These are phyloP conservation scores for Saturnia japonica DNA, from an alignment of 2,888 invertebrate species.

Conservation along the genomic window DNA sequence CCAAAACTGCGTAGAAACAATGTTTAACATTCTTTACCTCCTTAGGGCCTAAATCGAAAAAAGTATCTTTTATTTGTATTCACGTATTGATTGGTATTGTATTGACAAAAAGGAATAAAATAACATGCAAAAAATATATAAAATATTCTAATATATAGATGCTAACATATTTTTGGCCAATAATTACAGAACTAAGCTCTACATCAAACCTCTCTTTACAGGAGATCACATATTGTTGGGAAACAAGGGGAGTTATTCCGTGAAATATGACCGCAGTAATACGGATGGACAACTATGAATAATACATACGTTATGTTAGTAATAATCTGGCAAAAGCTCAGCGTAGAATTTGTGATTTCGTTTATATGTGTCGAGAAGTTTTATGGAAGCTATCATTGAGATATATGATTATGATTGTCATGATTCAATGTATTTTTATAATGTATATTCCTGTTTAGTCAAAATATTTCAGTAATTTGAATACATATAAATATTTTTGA, in stretches of 20 bases:
- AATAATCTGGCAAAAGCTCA: constrained; percentile 64
- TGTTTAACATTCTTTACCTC: too few relatives aligned
- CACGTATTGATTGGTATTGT: too few relatives aligned
- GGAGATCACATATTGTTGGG: constrained; percentile 40
- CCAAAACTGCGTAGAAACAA: too few relatives aligned
- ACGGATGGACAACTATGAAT: constrained; percentile 70
- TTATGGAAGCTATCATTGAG: constrained; percentile 16
- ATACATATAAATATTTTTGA: too few relatives aligned
- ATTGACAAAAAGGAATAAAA: too few relatives aligned
- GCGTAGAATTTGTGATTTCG: constrained; percentile 51
- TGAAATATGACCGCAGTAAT: constrained; percentile 65
- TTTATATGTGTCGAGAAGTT: constrained; percentile 32
- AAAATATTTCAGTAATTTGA: not conserved
- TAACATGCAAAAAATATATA: too few relatives aligned
- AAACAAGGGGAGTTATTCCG: constrained; percentile 53
- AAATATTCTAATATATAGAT: not conserved
- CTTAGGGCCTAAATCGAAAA: too few relatives aligned
- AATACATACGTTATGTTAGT: constrained; percentile 64
- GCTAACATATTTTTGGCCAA: not conserved
- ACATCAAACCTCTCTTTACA: not conserved
- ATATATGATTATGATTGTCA: not conserved
- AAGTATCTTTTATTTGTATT: too few relatives aligned
- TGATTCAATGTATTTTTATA: not conserved
- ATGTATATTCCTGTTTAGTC: not conserved
- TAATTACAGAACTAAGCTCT: not conserved